Conservation (phyloP, 2,888 invertebrate genomes). For the Odontothrips loti region DNA sequence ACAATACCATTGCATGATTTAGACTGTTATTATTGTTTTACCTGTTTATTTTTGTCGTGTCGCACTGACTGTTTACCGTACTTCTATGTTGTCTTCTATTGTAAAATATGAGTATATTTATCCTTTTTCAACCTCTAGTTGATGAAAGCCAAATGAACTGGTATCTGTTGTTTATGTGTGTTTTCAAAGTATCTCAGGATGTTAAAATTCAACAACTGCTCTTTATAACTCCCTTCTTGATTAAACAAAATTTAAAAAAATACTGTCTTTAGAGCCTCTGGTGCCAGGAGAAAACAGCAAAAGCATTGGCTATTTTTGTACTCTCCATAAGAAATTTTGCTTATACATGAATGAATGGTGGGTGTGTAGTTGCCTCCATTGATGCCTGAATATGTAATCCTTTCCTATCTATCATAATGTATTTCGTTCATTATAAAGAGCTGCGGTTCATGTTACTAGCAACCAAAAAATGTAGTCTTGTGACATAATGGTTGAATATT, state of each 20-base stretch:
- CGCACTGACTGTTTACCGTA: constrained; percentile 24
- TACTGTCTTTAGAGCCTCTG: background rate
- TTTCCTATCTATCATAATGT: background rate
- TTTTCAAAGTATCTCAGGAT: background rate
- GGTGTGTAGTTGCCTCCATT: background rate
- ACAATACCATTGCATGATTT: constrained; percentile 22
- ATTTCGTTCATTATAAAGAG: constrained; percentile 20
- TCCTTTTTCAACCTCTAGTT: constrained; percentile 5
- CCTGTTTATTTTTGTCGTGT: constrained; percentile 1
- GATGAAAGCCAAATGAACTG: constrained; percentile 26
- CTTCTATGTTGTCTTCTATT: constrained; percentile 9
- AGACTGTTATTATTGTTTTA: constrained; percentile 17
- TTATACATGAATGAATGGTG: background rate
- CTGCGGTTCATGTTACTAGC: constrained; percentile 26
- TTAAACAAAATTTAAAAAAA: background rate
- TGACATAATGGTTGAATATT: constrained; percentile 21
- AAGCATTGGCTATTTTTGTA: constrained; percentile 21
- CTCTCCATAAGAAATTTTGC: background rate
- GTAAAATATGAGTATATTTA: background rate
- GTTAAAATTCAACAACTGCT: background rate
- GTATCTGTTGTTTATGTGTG: constrained; percentile 25
- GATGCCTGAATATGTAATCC: background rate
- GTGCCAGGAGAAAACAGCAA: background rate
- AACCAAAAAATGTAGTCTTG: constrained; percentile 17
- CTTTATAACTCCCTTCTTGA: background rate